A percentile compares a stretch with the other conserved stretches of the same genome.
Conservation (phyloP, 2,888 invertebrate genomes). For the Heliconius sara region DNA sequence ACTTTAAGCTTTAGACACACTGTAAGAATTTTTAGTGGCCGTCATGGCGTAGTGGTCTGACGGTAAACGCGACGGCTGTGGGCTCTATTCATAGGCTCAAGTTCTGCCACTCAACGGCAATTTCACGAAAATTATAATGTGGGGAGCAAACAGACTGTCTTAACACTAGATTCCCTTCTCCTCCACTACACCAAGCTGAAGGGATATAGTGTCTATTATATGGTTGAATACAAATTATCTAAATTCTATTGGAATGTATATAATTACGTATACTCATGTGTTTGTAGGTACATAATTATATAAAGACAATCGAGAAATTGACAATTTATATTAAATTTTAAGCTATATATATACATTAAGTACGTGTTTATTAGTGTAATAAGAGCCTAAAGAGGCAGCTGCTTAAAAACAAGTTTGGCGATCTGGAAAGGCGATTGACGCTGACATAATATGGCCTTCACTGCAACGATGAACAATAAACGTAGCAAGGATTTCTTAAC, state of each 20-base stretch:
- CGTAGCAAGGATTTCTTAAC: slow-evolving; percentile 51
- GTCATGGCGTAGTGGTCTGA: no score
- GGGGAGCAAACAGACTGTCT: no score
- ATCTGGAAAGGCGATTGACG: slow-evolving; percentile 60
- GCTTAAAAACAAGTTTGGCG: slow-evolving; percentile 57
- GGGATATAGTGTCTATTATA: background rate
- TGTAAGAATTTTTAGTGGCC: background rate
- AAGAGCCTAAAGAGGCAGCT: slow-evolving; percentile 49
- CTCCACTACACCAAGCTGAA: no score
- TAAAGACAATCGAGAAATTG: background rate
- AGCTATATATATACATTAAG: background rate
- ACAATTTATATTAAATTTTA: background rate
- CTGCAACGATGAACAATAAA: slow-evolving; percentile 51
- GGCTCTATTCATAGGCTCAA: no score
- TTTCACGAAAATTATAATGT: no score
- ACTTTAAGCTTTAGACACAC: slow-evolving; percentile 41
- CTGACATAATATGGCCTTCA: slow-evolving; percentile 66
- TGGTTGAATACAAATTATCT: background rate
- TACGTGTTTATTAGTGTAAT: slow-evolving; percentile 11
- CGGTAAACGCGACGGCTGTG: no score
- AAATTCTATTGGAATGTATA: background rate
- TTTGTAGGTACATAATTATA: no score
- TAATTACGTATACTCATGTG: no score
- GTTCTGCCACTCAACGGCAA: no score
- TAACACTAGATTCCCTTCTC: no score